These are phyloP conservation scores for Tribolium castaneum DNA, from an alignment of 1,140 invertebrate species.

Conservation along the genomic window DNA sequence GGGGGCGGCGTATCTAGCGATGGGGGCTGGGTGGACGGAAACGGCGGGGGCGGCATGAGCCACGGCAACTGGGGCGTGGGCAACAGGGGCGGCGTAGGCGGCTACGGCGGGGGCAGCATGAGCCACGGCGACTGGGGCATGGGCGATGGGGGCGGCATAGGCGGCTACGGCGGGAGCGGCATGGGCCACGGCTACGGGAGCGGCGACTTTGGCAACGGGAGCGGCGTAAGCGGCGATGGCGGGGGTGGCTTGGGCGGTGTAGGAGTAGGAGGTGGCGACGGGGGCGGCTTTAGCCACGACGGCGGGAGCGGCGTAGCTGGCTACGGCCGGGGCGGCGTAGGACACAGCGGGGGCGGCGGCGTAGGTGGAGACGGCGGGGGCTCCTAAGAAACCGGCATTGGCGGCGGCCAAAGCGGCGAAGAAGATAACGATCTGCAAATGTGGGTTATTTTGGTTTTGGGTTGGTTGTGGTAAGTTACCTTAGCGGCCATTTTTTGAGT, in stretches of 20 bases:
- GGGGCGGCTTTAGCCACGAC: conserved; percentile 64
- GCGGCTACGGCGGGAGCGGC: background rate
- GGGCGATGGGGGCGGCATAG: background rate
- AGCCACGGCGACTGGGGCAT: conserved; percentile 29
- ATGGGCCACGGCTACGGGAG: conserved; percentile 55
- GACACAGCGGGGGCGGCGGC: conserved; percentile 48
- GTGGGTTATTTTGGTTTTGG: background rate
- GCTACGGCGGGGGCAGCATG: conserved; percentile 40
- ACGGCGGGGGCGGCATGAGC: conserved; percentile 14
- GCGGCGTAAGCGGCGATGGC: conserved; percentile 71
- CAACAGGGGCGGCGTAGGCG: conserved; percentile 49
- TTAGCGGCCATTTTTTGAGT: conserved; percentile 27
- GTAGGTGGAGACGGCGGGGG: conserved; percentile 52
- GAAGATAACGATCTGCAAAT: conserved; percentile 54
- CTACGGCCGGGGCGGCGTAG: conserved; percentile 43
- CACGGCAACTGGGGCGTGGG: background rate
- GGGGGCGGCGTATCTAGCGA: conserved; percentile 34
- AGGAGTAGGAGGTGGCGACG: conserved; percentile 67
- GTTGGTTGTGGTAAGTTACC: background rate
- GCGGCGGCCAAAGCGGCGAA: conserved; percentile 50
- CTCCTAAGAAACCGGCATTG: conserved; percentile 47
- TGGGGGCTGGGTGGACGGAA: conserved; percentile 12
- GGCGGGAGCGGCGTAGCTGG: conserved; percentile 56
- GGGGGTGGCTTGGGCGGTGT: conserved; percentile 69
- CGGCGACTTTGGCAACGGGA: conserved; percentile 71